Evolutionary conservation across 2,113 vertebrate genomes (phyloP).

Genomic region (Dinomys branickii): DNA sequence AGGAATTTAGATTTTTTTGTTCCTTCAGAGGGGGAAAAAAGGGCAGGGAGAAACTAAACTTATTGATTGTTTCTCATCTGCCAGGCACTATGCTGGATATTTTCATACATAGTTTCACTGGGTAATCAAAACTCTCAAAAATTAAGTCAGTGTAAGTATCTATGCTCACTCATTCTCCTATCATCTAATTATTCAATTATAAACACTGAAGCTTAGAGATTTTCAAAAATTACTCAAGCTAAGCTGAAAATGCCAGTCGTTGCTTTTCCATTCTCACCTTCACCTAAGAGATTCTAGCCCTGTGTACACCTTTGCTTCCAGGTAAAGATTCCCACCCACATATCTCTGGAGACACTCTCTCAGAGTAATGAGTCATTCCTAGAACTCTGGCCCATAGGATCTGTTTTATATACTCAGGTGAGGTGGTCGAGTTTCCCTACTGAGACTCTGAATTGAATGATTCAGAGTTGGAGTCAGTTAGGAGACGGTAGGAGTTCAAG

Average conservation of each 20-base stretch:
- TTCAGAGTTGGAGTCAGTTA: neutral
- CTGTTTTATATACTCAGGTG: neutral
- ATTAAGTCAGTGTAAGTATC: conserved; percentile 23
- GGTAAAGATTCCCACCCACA: neutral
- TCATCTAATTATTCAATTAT: conserved; percentile 16
- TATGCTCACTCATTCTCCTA: neutral
- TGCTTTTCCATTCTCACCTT: neutral
- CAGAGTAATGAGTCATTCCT: neutral
- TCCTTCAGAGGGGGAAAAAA: neutral
- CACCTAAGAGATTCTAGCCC: neutral
- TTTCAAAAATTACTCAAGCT: conserved; percentile 9
- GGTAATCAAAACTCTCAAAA: conserved; percentile 43
- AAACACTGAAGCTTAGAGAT: neutral
- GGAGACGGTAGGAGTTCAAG: neutral
- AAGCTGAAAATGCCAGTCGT: neutral
- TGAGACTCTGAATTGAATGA: neutral
- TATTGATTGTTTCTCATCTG: neutral
- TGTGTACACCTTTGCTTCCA: neutral
- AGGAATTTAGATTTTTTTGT: neutral
- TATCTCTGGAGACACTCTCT: neutral
- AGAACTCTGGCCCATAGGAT: neutral
- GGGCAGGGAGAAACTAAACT: neutral
- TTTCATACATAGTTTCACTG: neutral
- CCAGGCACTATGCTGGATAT: neutral
- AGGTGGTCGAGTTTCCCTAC: neutral